Evolutionary conservation across 2,113 vertebrate genomes (phyloP).

Genomic region (Dryoscopus gambensis): DNA sequence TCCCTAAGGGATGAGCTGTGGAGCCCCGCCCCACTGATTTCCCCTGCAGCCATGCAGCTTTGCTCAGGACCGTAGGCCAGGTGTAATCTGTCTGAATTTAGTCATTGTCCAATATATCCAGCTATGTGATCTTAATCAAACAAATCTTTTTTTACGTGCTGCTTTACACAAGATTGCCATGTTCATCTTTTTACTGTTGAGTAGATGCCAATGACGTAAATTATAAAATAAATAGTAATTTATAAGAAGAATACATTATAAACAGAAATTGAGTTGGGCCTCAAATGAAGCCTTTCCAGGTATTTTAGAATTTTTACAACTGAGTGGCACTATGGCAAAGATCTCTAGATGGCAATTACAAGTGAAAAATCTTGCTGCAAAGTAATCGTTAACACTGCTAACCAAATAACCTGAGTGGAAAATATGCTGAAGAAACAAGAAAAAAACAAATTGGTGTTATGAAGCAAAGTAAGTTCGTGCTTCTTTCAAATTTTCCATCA

Average conservation of each 20-base stretch:
- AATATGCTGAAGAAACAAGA: background rate
- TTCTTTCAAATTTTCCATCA: background rate
- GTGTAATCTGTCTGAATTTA: background rate
- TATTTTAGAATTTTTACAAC: background rate
- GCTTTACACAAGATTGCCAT: background rate
- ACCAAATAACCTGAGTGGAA: background rate
- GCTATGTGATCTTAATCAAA: background rate
- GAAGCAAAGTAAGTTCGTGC: background rate
- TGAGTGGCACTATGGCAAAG: background rate
- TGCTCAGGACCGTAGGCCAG: background rate
- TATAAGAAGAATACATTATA: background rate
- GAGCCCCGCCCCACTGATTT: accelerated
- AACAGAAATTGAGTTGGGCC: background rate
- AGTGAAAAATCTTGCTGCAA: background rate
- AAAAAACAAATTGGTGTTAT: background rate
- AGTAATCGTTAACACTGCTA: background rate
- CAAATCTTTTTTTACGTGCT: background rate
- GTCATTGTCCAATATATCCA: background rate
- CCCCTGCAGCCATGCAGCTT: accelerated
- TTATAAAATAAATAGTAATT: background rate
- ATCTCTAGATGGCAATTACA: background rate
- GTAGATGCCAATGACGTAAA: background rate
- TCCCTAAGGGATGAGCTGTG: background rate
- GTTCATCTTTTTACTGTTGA: background rate
- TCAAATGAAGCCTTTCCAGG: background rate